Conservation (phyloP, 2,113 vertebrate genomes). For the Trinectes maculatus region DNA sequence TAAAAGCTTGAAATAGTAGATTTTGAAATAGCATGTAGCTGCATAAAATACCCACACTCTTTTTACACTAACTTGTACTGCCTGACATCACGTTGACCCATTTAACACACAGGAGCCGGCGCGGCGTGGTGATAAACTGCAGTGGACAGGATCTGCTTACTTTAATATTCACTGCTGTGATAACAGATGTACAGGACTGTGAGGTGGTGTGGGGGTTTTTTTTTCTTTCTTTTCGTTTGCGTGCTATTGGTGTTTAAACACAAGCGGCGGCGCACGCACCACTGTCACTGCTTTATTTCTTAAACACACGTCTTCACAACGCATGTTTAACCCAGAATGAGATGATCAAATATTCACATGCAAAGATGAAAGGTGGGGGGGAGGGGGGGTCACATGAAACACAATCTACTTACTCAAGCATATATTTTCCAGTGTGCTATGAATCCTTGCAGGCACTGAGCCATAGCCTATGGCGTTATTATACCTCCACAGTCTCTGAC, state of each 20-base stretch:
- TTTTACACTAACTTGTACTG: not conserved
- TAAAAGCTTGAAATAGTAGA: not conserved
- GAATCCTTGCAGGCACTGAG: constrained; percentile 37
- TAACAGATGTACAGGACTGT: not conserved
- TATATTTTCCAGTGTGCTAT: constrained; percentile 33
- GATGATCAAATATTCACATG: constrained; percentile 50
- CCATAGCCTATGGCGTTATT: constrained; percentile 32
- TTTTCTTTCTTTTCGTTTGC: too few species aligned
- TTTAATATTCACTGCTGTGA: not conserved
- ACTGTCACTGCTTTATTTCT: constrained; percentile 18
- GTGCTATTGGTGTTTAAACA: constrained; percentile 11
- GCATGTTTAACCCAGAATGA: constrained; percentile 30
- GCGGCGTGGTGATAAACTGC: too few species aligned
- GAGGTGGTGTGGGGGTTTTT: too few species aligned
- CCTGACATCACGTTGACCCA: not conserved
- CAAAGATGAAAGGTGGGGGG: constrained; percentile 15
- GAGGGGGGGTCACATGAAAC: constrained; percentile 19
- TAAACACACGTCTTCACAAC: constrained; percentile 23
- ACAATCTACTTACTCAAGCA: constrained; percentile 33
- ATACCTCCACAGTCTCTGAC: constrained; percentile 32
- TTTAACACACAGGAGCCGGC: not conserved
- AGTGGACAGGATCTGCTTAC: too few species aligned
- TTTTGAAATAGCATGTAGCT: constrained; percentile 1
- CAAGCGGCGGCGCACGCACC: not conserved
- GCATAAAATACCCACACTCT: not conserved